Evolutionary conservation across 2,113 vertebrate genomes (phyloP).

Genomic region (Crotophaga sulcirostris): DNA sequence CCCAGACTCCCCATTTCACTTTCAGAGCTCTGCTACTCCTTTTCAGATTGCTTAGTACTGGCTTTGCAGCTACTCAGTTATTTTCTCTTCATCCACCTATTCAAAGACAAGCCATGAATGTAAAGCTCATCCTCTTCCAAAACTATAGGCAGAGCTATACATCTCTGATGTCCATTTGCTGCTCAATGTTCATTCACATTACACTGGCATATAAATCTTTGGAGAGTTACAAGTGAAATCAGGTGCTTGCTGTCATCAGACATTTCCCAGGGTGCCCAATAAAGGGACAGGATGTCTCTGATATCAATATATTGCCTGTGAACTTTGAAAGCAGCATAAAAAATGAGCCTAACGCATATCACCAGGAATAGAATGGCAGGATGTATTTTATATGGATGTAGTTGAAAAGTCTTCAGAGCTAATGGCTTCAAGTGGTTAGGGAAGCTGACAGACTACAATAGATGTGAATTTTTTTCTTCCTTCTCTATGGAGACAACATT

Average conservation of each 20-base stretch:
- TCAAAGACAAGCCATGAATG: not conserved
- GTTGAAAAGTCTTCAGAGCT: not conserved
- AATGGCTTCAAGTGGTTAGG: not conserved
- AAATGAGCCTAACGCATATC: not conserved
- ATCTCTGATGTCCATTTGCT: not conserved
- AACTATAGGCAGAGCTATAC: not conserved
- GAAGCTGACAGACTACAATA: not conserved
- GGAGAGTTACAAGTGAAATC: not conserved
- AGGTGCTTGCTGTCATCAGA: conserved; percentile 1
- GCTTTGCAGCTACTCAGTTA: not conserved
- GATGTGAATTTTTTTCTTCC: not conserved
- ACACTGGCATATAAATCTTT: not conserved
- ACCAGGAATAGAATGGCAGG: not conserved
- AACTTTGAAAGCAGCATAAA: conserved; percentile 20
- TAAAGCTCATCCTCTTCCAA: conserved; percentile 3
- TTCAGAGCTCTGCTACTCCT: not conserved
- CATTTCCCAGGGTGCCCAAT: not conserved
- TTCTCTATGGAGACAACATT: not conserved
- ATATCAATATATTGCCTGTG: not conserved
- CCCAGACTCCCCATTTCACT: not conserved
- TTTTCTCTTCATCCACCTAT: not conserved
- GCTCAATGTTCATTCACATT: not conserved
- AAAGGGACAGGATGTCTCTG: not conserved
- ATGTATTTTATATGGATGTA: not conserved
- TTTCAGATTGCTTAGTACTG: not conserved